Evolutionary conservation across 2,888 invertebrate species (phyloP).

Genomic region (Polymixis lichenea): DNA sequence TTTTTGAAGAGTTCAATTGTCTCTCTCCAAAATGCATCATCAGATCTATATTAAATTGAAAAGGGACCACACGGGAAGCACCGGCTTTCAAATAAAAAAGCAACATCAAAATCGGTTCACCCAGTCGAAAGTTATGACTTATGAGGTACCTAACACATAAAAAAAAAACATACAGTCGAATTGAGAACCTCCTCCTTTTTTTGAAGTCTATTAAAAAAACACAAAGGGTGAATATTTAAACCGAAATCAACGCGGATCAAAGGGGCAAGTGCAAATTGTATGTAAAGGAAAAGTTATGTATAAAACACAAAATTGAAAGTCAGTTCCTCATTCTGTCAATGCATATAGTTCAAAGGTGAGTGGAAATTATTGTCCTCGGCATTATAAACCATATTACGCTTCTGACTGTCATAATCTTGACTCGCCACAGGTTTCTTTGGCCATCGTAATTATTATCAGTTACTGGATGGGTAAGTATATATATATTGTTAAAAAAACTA

Average conservation of each 20-base stretch:
- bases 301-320: not conserved
- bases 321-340: not conserved
- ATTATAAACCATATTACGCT: slow-evolving; percentile 1
- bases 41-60: too few relatives aligned
- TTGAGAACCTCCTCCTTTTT: too few relatives aligned
- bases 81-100: too few relatives aligned
- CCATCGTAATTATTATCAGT: slow-evolving; percentile 14
- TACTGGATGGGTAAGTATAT: not conserved
- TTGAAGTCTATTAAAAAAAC: not conserved
- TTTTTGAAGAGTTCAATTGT: too few relatives aligned
- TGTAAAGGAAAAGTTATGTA: too few relatives aligned
- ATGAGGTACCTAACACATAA: too few relatives aligned
- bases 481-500: not conserved
- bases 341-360: not conserved
- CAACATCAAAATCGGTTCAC: too few relatives aligned
- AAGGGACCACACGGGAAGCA: too few relatives aligned
- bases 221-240: not conserved
- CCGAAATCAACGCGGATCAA: not conserved
- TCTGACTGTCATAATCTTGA: slow-evolving; percentile 10
- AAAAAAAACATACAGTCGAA: too few relatives aligned
- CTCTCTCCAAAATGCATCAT: too few relatives aligned
- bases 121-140: too few relatives aligned
- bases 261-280: not conserved
- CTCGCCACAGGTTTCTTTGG: not conserved
- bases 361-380: slow-evolving; percentile 9